Evolutionary conservation across 2,113 vertebrate genomes (phyloP).

Genomic region (Prinia subflava): DNA sequence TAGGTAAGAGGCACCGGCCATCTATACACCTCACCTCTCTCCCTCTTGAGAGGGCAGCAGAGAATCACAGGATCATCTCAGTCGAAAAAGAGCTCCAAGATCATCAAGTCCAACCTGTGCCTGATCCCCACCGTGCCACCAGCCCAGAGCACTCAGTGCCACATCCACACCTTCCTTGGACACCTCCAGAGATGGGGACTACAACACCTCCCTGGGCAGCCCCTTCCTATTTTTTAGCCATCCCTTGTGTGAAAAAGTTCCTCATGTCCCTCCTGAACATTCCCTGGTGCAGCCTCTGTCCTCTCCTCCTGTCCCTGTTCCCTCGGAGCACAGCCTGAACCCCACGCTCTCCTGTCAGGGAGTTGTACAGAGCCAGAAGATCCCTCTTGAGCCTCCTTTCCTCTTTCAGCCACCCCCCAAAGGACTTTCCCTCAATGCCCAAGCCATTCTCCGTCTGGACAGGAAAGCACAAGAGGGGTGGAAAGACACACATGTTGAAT

Average conservation of each 20-base stretch:
- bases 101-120: accelerated
- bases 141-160: neutral
- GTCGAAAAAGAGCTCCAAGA: neutral
- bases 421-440: neutral
- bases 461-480: neutral
- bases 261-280: neutral
- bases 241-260: neutral
- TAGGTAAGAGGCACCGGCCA: neutral
- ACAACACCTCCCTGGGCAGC: neutral
- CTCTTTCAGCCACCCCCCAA: neutral
- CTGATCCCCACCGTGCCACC: no score
- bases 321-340: neutral
- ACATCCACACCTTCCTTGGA: accelerated
- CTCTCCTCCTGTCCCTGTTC: neutral
- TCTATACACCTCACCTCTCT: neutral
- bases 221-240: neutral
- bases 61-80: neutral
- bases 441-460: neutral
- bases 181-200: neutral
- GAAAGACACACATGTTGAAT: accelerated
- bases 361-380: neutral
- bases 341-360: neutral
- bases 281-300: neutral
- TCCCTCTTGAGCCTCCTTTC: neutral
- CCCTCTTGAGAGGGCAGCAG: neutral